phyloP scores from a whole-genome alignment of 2,888 invertebrate species.

The Anorthoa munda region DNA sequence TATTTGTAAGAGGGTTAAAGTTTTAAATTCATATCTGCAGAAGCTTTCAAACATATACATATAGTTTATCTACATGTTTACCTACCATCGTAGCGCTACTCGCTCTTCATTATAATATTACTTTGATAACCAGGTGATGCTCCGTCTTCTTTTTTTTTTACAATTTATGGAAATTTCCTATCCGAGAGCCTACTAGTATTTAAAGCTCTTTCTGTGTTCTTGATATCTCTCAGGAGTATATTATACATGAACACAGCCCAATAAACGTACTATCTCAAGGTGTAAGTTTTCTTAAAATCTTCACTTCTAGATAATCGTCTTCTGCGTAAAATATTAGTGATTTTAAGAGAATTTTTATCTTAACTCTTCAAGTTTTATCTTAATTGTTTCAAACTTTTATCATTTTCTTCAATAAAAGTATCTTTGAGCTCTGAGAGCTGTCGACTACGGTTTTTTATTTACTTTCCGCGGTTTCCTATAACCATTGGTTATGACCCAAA shows the following conservation, averaged over 20 bases:
- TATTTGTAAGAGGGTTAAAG: no score
- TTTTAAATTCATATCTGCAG: slow-evolving; percentile 25
- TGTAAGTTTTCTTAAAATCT: slow-evolving; percentile 58
- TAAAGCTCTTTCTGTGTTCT: slow-evolving; percentile 45
- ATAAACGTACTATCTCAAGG: slow-evolving; percentile 45
- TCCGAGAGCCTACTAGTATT: slow-evolving; percentile 17
- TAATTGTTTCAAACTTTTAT: slow-evolving; percentile 49
- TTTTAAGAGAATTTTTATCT: slow-evolving; percentile 51
- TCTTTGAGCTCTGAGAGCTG: slow-evolving; percentile 24
- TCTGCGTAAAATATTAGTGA: slow-evolving; percentile 52
- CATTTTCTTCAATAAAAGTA: slow-evolving; percentile 33
- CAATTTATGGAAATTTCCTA: slow-evolving; percentile 30
- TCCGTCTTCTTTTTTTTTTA: slow-evolving; percentile 2
- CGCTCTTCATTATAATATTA: slow-evolving; percentile 20
- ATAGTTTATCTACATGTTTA: slow-evolving; percentile 3
- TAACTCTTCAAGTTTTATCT: slow-evolving; percentile 58
- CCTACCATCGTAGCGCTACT: background rate
- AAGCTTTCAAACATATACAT: slow-evolving; percentile 15
- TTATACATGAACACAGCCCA: slow-evolving; percentile 42
- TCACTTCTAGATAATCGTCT: slow-evolving; percentile 51
- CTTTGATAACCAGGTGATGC: slow-evolving; percentile 12
- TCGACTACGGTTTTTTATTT: slow-evolving; percentile 49
- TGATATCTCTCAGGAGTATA: slow-evolving; percentile 28
- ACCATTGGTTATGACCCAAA: slow-evolving; percentile 55
- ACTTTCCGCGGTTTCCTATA: slow-evolving; percentile 59